Evolutionary conservation across 2,113 vertebrate genomes (phyloP).

Genomic region (Pycnonotus jocosus): DNA sequence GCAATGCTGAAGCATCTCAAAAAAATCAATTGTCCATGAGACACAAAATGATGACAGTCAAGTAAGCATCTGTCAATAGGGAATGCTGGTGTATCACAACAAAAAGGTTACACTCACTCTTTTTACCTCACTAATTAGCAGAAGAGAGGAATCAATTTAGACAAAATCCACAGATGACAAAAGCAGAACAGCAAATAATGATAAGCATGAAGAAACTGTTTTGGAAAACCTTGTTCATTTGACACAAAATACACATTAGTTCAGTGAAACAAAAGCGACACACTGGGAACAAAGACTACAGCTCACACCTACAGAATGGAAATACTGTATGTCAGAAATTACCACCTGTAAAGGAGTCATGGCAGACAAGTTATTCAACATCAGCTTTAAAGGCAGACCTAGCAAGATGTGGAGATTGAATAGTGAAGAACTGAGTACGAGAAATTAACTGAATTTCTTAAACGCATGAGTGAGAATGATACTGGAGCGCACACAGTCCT

Average conservation of each 20-base stretch:
- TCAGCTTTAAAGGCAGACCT: not conserved
- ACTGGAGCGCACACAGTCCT: not conserved
- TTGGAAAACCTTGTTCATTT: not conserved
- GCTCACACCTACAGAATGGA: not conserved
- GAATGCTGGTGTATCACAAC: not conserved
- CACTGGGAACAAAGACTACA: not conserved
- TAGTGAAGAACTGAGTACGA: not conserved
- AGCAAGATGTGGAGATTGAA: not conserved
- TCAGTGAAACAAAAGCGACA: not conserved
- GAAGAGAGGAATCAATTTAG: not conserved
- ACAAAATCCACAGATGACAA: not conserved
- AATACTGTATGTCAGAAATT: not conserved
- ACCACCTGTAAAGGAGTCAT: not conserved
- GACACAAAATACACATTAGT: not conserved
- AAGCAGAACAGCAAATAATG: slow-evolving; percentile 1
- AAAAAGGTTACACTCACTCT: not conserved
- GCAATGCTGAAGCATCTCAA: not conserved
- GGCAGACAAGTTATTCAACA: not conserved
- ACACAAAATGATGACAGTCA: not conserved
- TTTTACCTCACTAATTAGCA: not conserved
- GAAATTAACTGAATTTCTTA: not conserved
- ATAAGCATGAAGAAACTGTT: not conserved
- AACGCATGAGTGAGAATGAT: not conserved
- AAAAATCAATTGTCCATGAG: not conserved
- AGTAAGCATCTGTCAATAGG: not conserved